Base-by-base conservation (phyloP, 2,797 vertebrate genomes). In the Myotis pilosus region DNA sequence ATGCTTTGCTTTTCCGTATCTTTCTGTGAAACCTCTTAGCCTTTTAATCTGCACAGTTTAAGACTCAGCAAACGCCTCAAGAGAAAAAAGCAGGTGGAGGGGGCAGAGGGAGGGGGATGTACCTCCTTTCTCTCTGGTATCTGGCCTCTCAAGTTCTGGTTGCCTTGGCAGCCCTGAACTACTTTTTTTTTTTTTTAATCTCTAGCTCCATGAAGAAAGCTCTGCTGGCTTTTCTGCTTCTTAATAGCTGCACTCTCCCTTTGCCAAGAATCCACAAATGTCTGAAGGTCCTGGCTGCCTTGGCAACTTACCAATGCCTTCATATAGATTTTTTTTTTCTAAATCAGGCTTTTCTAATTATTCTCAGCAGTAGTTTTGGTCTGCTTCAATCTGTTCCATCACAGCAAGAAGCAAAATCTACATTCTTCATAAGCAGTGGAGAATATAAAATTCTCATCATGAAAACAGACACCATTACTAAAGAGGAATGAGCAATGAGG, bases 321-420 rank as follows among this genome's bases (percentile, higher is more conserved):
- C 94, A 75, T 90, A 94, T 83, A 94, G 47, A 49, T 68, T 53
- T 55, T 89, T 53, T 55, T 89, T 87, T 91, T 89, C 51, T 4
- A 1, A 93, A 92, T 78, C 89, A 87, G 51, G 78, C 88, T 95
- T 95, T 95, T 94, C 84, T 91, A 96, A 71, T 84, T 96, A 94
- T 81, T 96, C 85, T 93, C 88, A 92, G 90, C 78, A 93, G 30
- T 76, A 89, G 49, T 90, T 95, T 92, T 83, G 89, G 83, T 96
- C 74, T 79, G 68, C 72, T 84, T 85, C 74, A 93, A 64, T 96
- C 89, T 96, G 81, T 38, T 96, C 60, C 55, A 80, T 69, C 87
- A 83, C 0, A 92, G 76, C 71, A 84, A 94, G 55, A 93, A 90
- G 92, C 75, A 96, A 92, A 95, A 79, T 79, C 94, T 87, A 92